These are phyloP conservation scores for Henicopernis longicauda DNA, from an alignment of 2,113 vertebrate species.

Conservation along the genomic window DNA sequence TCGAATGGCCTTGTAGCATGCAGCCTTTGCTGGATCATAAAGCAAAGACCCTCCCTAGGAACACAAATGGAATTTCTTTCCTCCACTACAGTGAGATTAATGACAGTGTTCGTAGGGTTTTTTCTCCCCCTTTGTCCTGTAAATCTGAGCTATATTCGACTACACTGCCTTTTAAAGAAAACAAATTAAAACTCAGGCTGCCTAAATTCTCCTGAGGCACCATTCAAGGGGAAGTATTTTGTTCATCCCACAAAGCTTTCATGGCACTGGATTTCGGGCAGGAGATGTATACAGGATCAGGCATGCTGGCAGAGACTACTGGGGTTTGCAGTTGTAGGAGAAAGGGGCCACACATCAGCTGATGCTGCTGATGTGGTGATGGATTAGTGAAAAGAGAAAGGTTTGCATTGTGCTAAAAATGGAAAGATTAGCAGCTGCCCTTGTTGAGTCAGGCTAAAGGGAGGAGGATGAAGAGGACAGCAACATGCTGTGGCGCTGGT, in stretches of 20 bases:
- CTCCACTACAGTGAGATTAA: slow-evolving; percentile 32
- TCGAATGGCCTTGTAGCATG: not conserved
- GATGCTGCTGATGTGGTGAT: slow-evolving; percentile 50
- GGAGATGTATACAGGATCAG: not conserved
- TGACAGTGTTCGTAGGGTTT: not conserved
- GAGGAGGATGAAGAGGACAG: slow-evolving; percentile 5
- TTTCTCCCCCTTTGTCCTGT: not conserved
- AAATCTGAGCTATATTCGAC: not conserved
- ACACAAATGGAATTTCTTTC: slow-evolving; percentile 38
- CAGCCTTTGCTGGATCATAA: slow-evolving; percentile 33
- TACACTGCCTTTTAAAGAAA: slow-evolving; percentile 17
- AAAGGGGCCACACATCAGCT: slow-evolving; percentile 48
- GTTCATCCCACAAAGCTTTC: not conserved
- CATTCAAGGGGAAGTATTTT: not conserved
- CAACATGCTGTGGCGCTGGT: not conserved
- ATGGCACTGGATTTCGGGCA: not conserved
- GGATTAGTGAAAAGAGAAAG: slow-evolving; percentile 53
- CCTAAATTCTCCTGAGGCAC: not conserved
- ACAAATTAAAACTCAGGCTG: not conserved
- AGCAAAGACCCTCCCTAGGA: slow-evolving; percentile 34
- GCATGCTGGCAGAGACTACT: not conserved
- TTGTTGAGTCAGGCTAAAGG: slow-evolving; percentile 9
- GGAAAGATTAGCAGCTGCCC: slow-evolving; percentile 46
- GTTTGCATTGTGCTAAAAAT: slow-evolving; percentile 60
- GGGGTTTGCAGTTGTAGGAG: not conserved